Percentiles rank a stretch among this genome's conserved stretches.
Conservation (phyloP, 2,113 vertebrate genomes). For the Notothenia rossii region DNA sequence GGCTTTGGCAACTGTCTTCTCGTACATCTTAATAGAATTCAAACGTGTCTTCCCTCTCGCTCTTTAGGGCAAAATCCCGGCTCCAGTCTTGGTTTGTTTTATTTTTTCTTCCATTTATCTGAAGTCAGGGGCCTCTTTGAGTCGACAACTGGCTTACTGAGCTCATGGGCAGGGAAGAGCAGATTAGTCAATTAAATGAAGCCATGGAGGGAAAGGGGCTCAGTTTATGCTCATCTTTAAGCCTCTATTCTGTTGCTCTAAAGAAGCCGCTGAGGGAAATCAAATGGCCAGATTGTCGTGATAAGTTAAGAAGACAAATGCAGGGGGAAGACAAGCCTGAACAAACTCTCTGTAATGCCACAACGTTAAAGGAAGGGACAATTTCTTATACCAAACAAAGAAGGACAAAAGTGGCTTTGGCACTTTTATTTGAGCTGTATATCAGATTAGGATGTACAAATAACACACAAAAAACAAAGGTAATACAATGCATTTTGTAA, state of each 20-base stretch:
- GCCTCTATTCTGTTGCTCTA: slow-evolving; percentile 62
- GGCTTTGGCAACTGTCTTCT: slow-evolving; percentile 77
- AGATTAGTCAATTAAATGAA: slow-evolving; percentile 81
- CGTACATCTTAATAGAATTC: slow-evolving; percentile 80
- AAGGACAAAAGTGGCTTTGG: not conserved
- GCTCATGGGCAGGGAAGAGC: slow-evolving; percentile 67
- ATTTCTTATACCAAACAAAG: not conserved
- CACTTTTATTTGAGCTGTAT: not conserved
- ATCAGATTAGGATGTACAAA: not conserved
- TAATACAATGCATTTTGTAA: not conserved
- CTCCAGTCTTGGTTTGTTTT: slow-evolving; percentile 34
- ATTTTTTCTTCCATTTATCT: slow-evolving; percentile 65
- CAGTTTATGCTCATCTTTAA: slow-evolving; percentile 69
- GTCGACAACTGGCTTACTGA: slow-evolving; percentile 72
- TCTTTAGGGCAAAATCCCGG: slow-evolving; percentile 59
- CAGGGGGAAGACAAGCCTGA: slow-evolving; percentile 9
- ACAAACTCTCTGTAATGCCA: slow-evolving; percentile 42
- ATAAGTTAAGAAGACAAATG: slow-evolving; percentile 56
- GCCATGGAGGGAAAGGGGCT: slow-evolving; percentile 62
- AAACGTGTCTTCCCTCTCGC: slow-evolving; percentile 45
- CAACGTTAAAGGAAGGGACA: slow-evolving; percentile 40
- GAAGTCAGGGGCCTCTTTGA: slow-evolving; percentile 66
- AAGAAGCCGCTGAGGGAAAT: slow-evolving; percentile 57
- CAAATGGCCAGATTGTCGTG: slow-evolving; percentile 64
- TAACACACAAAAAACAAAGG: not conserved